Percentiles rank a stretch among this genome's conserved stretches.
Evolutionary conservation across 2,888 invertebrate genomes (phyloP).

Genomic region (Podotricha telesiphe): DNA sequence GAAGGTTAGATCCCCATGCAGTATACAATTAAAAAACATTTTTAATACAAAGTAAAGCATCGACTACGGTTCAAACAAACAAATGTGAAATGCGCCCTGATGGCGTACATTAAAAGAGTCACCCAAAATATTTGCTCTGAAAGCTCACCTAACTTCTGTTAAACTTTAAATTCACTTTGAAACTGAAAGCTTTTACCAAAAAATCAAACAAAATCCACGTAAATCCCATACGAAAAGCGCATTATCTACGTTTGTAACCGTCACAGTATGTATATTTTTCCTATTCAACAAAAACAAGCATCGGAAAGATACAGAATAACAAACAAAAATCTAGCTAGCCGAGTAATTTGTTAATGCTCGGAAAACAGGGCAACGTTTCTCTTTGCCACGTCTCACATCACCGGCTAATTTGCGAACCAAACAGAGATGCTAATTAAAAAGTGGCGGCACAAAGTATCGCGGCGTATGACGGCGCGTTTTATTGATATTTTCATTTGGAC

Average conservation of each 20-base stretch:
- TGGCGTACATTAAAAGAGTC: neutral
- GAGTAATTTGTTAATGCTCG: conserved; percentile 66
- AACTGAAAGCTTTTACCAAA: neutral
- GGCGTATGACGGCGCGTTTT: conserved; percentile 39
- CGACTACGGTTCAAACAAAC: too few relatives aligned
- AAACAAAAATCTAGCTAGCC: conserved; percentile 34
- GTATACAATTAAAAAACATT: too few relatives aligned
- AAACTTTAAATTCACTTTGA: neutral
- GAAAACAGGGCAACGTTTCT: conserved; percentile 50
- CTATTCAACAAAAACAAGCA: neutral
- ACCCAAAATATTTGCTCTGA: neutral
- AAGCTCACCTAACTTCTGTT: neutral
- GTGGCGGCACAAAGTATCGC: conserved; percentile 76
- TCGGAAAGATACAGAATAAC: conserved; percentile 9
- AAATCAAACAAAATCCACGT: neutral
- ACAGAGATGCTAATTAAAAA: conserved; percentile 84
- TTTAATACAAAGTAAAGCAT: too few relatives aligned
- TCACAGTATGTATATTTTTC: neutral
- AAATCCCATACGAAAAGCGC: neutral
- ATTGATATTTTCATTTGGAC: conserved; percentile 47
- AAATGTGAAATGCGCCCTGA: too few relatives aligned
- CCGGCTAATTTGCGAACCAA: conserved; percentile 75
- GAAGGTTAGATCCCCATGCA: too few relatives aligned
- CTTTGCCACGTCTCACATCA: conserved; percentile 63
- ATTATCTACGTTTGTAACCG: neutral